phyloP scores from a whole-genome alignment of 2,888 invertebrate species.

The Netelia virgata region DNA sequence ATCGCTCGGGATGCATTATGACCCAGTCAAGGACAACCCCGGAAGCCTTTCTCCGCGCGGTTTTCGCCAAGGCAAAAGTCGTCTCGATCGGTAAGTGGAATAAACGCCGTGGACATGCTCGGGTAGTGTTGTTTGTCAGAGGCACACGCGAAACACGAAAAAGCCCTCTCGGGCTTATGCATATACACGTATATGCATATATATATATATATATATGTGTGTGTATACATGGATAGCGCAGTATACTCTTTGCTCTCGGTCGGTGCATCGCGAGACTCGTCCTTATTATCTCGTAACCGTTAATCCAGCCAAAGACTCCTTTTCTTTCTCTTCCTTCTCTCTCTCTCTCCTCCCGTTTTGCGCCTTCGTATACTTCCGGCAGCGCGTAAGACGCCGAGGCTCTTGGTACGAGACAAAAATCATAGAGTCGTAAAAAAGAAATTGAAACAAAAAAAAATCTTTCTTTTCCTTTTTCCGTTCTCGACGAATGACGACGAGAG shows the following conservation, averaged over 20 bases:
- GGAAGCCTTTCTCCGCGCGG: constrained; percentile 73
- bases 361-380: constrained; percentile 71
- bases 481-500: background rate
- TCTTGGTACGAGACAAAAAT: constrained; percentile 45
- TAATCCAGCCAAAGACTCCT: constrained; percentile 65
- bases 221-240: constrained; percentile 10
- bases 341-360: constrained; percentile 48
- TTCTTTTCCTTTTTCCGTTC: constrained; percentile 23
- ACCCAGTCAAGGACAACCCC: constrained; percentile 72
- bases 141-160: constrained; percentile 69
- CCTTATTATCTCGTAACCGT: constrained; percentile 73
- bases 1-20: constrained; percentile 52
- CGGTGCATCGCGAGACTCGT: constrained; percentile 71
- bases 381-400: constrained; percentile 55
- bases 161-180: constrained; percentile 55
- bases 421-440: constrained; percentile 25
- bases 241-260: constrained; percentile 36
- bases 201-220: constrained; percentile 12
- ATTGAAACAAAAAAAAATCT: constrained; percentile 26
- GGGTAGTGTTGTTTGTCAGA: constrained; percentile 49
- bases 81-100: constrained; percentile 53
- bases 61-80: constrained; percentile 50
- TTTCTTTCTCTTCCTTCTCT: constrained; percentile 39
- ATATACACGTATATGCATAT: background rate
- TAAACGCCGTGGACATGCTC: constrained; percentile 59